Evolutionary conservation across 2,797 vertebrate genomes (phyloP).

Genomic region (Danio aesculapii): DNA sequence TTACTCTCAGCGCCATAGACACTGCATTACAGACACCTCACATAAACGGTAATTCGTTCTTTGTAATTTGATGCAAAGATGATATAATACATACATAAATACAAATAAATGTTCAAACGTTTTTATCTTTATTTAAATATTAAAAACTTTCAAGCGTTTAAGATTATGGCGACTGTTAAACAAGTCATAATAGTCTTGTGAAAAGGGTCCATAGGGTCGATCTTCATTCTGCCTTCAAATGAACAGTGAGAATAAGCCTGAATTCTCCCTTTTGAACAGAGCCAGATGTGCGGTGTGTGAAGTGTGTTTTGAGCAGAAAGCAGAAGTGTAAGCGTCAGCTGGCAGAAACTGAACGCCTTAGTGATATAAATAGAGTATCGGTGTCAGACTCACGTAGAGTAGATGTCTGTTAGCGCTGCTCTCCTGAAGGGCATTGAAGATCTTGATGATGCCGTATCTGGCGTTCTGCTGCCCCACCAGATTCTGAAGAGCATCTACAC

Average conservation of each 20-base stretch:
- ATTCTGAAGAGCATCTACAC: constrained; percentile 92
- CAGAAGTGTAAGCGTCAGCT: background rate
- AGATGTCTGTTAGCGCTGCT: constrained; percentile 96
- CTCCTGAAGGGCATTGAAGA: constrained; percentile 97
- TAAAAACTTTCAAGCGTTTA: too few species aligned
- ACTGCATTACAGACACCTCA: too few species aligned
- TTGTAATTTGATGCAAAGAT: too few species aligned
- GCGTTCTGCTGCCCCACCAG: constrained; percentile 99
- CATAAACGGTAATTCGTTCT: too few species aligned
- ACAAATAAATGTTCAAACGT: too few species aligned
- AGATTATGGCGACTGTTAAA: too few species aligned
- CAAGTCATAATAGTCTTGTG: too few species aligned
- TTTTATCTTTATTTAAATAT: too few species aligned
- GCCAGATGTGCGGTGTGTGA: too few species aligned
- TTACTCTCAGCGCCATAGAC: too few species aligned
- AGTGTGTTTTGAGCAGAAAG: background rate
- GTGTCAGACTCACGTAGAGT: constrained; percentile 89
- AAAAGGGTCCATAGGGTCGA: too few species aligned
- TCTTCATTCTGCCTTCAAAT: background rate
- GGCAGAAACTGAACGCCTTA: background rate
- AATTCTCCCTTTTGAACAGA: background rate
- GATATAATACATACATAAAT: too few species aligned
- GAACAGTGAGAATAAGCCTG: background rate
- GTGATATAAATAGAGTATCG: constrained; percentile 1
- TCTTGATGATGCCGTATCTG: constrained; percentile 94